Evolutionary conservation across 2,797 vertebrate genomes (phyloP).

Genomic region (Cossypha polioptera): DNA sequence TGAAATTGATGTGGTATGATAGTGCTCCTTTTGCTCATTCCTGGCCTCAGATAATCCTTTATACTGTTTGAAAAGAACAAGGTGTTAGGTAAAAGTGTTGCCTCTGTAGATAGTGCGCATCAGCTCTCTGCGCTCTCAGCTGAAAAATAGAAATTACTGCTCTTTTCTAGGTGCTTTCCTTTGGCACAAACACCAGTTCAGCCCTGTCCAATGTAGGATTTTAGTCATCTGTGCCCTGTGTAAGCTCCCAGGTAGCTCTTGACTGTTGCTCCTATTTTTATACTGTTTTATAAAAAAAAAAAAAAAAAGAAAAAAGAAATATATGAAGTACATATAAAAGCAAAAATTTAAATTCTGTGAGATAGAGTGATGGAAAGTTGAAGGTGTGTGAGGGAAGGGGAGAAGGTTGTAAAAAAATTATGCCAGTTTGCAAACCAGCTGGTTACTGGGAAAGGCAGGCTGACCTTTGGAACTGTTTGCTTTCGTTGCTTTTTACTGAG

Average conservation of each 20-base stretch:
- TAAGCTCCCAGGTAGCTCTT: not conserved
- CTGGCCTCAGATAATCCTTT: not conserved
- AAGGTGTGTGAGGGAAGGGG: not conserved
- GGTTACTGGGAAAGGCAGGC: slow-evolving; percentile 81
- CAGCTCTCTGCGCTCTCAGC: not conserved
- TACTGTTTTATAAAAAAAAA: slow-evolving; percentile 70
- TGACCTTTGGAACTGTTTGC: slow-evolving; percentile 47
- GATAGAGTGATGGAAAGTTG: slow-evolving; percentile 34
- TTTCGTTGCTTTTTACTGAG: not conserved
- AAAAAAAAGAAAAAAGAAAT: not conserved
- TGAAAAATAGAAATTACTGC: not conserved
- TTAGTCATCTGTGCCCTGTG: not conserved
- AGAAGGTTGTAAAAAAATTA: slow-evolving; percentile 45
- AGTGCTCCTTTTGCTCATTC: slow-evolving; percentile 13
- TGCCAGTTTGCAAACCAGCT: slow-evolving; percentile 80
- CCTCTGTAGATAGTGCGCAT: not conserved
- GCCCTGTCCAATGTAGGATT: not conserved
- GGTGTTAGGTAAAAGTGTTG: not conserved
- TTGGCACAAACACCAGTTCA: not conserved
- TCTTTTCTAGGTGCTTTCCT: not conserved
- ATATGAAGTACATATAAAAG: slow-evolving; percentile 61
- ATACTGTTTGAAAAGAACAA: not conserved
- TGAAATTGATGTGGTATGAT: slow-evolving; percentile 23
- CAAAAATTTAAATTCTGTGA: slow-evolving; percentile 64
- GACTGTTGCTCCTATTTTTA: slow-evolving; percentile 71